Evolutionary conservation across 2,113 vertebrate genomes (phyloP).

Genomic region (Rostratula benghalensis): DNA sequence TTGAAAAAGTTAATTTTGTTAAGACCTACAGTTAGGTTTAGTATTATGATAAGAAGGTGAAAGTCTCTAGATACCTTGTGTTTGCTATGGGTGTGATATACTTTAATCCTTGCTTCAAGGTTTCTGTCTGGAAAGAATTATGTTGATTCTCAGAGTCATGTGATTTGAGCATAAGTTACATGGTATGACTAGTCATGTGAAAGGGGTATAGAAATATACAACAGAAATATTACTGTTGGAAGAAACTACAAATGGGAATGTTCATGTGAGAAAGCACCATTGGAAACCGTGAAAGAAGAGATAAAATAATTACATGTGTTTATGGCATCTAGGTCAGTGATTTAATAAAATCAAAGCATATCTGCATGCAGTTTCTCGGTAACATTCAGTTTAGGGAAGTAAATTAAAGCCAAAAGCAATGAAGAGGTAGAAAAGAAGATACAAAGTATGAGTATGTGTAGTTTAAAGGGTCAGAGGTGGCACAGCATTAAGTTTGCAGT

Average conservation of each 20-base stretch:
- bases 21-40: background rate
- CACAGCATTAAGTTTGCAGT: background rate
- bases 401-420: background rate
- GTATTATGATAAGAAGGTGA: background rate
- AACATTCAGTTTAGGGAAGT: background rate
- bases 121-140: background rate
- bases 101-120: background rate
- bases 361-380: background rate
- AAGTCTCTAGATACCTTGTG: background rate
- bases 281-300: background rate
- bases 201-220: background rate
- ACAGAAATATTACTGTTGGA: background rate
- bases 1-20: background rate
- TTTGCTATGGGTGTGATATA: background rate
- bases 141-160: background rate
- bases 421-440: background rate
- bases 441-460: accelerated
- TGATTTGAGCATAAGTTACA: background rate
- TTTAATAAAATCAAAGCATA: background rate
- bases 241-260: background rate
- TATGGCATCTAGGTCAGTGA: background rate
- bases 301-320: background rate
- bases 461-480: background rate
- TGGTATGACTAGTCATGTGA: background rate
- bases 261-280: background rate